Evolutionary conservation across 2,797 vertebrate genomes (phyloP).

Genomic region (Enteromius radiatus): DNA sequence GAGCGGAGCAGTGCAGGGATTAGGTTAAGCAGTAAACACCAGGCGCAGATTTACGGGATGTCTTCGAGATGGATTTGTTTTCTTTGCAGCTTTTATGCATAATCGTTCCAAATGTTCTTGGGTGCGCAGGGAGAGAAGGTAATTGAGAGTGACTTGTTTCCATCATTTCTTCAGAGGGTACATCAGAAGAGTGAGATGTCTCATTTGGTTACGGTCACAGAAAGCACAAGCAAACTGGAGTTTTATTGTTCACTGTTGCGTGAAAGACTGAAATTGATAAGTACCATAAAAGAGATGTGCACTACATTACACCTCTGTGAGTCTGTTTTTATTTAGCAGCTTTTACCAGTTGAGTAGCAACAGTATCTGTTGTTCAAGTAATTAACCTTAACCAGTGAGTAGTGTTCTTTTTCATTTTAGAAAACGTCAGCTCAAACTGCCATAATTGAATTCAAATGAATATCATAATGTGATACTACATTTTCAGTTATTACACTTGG

Average conservation of each 20-base stretch:
- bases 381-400: slow-evolving; percentile 58
- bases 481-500: not conserved
- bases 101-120: slow-evolving; percentile 35
- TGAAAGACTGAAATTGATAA: slow-evolving; percentile 34
- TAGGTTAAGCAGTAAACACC: slow-evolving; percentile 39
- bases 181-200: slow-evolving; percentile 27
- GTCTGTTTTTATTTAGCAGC: not conserved
- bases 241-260: slow-evolving; percentile 25
- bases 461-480: not conserved
- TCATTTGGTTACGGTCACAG: slow-evolving; percentile 35
- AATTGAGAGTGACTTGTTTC: slow-evolving; percentile 46
- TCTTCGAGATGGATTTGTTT: slow-evolving; percentile 40
- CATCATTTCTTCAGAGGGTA: slow-evolving; percentile 23
- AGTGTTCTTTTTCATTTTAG: slow-evolving; percentile 61
- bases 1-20: slow-evolving; percentile 30
- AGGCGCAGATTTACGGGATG: slow-evolving; percentile 41
- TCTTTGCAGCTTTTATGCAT: slow-evolving; percentile 36
- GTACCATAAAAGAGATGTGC: slow-evolving; percentile 19
- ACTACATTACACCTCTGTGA: slow-evolving; percentile 11
- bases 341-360: not conserved
- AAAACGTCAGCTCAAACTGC: slow-evolving; percentile 67
- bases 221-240: not conserved
- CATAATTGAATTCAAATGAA: slow-evolving; percentile 61
- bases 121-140: not conserved
- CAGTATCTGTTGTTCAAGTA: slow-evolving; percentile 20